phyloP scores from a whole-genome alignment of 2,797 vertebrate species.

The Chiloscyllium punctatum region DNA sequence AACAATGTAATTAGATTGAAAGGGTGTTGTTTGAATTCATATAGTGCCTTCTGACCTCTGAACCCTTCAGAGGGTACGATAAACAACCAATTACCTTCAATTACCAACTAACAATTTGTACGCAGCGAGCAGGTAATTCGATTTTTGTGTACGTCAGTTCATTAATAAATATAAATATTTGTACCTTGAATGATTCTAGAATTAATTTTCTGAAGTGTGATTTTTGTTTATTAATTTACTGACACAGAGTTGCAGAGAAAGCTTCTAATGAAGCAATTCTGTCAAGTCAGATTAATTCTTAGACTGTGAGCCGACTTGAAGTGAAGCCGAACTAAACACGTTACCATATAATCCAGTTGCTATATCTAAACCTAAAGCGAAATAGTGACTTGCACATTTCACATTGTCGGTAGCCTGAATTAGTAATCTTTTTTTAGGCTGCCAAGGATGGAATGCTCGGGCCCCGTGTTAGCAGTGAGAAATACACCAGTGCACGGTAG shows the following conservation, averaged over 20 bases:
- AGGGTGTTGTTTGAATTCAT: background rate
- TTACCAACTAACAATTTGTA: background rate
- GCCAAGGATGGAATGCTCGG: background rate
- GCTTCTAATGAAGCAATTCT: background rate
- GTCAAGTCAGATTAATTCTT: background rate
- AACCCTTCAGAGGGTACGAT: background rate
- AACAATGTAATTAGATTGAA: background rate
- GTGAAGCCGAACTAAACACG: background rate
- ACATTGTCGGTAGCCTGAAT: background rate
- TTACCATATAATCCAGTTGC: background rate
- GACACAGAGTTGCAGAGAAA: background rate
- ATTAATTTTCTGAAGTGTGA: background rate
- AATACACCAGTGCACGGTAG: background rate
- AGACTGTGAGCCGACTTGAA: background rate
- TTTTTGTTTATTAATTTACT: background rate
- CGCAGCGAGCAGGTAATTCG: background rate
- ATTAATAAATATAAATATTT: background rate
- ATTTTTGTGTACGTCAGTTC: background rate
- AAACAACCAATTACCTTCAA: background rate
- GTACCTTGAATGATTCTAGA: background rate
- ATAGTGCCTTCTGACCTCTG: background rate
- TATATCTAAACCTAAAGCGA: no score
- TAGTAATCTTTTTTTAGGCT: background rate
- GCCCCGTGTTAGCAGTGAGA: background rate
- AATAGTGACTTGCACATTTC: no score